A percentile compares a stretch with the other conserved stretches of the same genome.
phyloP scores from a whole-genome alignment of 2,113 vertebrate genomes.

The Grantiella picta region DNA sequence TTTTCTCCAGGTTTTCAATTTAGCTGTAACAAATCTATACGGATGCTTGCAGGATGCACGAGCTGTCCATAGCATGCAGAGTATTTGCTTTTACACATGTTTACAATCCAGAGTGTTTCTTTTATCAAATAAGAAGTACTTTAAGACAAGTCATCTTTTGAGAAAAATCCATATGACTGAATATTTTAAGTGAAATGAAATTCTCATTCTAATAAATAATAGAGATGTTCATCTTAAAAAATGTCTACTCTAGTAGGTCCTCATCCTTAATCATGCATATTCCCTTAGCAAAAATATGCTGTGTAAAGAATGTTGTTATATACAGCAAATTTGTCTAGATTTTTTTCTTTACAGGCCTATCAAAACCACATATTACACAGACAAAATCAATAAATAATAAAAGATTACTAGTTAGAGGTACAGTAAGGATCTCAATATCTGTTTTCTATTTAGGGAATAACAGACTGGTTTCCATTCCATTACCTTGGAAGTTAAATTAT shows the following conservation, averaged over 20 bases:
- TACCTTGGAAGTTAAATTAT: conserved; percentile 17
- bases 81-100: background rate
- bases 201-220: conserved; percentile 47
- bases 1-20: conserved; percentile 3
- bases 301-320: conserved; percentile 24
- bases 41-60: background rate
- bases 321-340: conserved; percentile 21
- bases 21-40: background rate
- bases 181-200: conserved; percentile 18
- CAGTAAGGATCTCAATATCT: conserved; percentile 7
- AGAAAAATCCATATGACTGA: background rate
- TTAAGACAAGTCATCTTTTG: conserved; percentile 7
- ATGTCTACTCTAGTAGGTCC: conserved; percentile 25
- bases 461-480: background rate
- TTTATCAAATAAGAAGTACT: background rate
- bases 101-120: conserved; percentile 3
- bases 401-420: conserved; percentile 28
- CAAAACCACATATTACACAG: conserved; percentile 16
- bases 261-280: conserved; percentile 49
- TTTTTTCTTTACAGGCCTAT: conserved; percentile 51
- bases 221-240: conserved; percentile 17
- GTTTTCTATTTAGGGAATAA: conserved; percentile 26
- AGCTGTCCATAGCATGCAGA: background rate
- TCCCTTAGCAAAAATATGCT: conserved; percentile 50
- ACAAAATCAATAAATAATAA: conserved; percentile 58